Evolutionary conservation across 2,113 vertebrate species (phyloP).

Genomic region (Vireo altiloquus): DNA sequence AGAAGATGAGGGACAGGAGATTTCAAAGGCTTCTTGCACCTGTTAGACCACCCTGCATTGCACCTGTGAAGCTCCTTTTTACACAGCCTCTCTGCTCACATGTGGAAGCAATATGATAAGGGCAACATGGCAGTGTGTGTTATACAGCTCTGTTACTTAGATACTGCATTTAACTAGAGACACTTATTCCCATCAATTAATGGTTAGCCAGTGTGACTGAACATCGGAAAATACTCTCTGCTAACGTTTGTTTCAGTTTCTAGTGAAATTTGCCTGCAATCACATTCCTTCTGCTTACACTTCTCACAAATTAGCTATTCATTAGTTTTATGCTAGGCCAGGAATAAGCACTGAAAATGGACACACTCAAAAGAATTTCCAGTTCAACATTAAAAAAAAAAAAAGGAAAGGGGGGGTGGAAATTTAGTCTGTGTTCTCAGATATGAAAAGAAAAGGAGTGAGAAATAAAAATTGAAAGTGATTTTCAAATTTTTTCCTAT

Average conservation of each 20-base stretch:
- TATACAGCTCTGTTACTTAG: not conserved
- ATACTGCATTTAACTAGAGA: not conserved
- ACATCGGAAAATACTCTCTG: not conserved
- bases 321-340: not conserved
- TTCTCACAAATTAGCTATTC: constrained; percentile 10
- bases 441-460: not conserved
- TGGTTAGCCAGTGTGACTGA: not conserved
- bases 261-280: not conserved
- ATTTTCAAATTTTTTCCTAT: not conserved
- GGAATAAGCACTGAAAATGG: not conserved
- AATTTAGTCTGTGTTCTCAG: not conserved
- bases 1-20: not conserved
- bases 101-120: not conserved
- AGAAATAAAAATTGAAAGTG: not conserved
- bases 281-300: not conserved
- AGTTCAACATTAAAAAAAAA: not conserved
- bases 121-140: not conserved
- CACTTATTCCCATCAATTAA: not conserved
- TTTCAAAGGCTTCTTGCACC: not conserved
- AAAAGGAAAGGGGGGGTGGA: rapidly evolving
- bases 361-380: not conserved
- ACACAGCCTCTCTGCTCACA: not conserved
- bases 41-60: not conserved
- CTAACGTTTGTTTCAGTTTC: not conserved
- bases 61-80: not conserved